Conservation (phyloP, 2,113 vertebrate species). For the Equus przewalskii region DNA sequence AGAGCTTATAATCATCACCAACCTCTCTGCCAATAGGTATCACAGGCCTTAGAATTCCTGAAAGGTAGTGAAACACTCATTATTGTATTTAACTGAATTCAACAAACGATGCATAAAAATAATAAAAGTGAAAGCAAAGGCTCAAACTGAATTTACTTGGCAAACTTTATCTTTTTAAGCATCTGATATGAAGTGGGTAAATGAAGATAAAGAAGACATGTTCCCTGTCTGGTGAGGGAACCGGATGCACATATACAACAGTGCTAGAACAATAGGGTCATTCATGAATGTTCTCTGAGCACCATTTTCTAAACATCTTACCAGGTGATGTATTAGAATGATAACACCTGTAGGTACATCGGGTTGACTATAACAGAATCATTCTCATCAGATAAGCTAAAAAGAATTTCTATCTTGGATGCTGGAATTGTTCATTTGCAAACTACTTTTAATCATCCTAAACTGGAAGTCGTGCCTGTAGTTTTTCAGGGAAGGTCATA, state of each 20-base stretch:
- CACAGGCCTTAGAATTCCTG: background rate
- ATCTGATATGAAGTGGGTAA: background rate
- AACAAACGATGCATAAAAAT: background rate
- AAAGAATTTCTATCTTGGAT: background rate
- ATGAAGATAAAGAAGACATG: background rate
- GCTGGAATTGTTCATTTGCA: background rate
- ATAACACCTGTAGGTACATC: background rate
- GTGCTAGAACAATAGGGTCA: fast-evolving
- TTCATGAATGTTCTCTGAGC: fast-evolving
- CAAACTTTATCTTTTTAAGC: background rate
- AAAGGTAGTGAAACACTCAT: fast-evolving
- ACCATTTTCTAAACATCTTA: background rate
- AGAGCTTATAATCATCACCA: fast-evolving
- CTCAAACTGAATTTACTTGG: background rate
- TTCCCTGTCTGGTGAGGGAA: background rate
- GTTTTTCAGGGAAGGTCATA: background rate
- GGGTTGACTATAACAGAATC: background rate
- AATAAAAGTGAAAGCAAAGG: background rate
- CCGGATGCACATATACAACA: fast-evolving
- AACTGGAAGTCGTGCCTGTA: no score
- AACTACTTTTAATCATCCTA: background rate
- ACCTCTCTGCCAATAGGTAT: background rate
- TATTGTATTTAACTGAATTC: background rate
- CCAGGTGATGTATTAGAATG: no score
- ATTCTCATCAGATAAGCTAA: background rate